A percentile compares a stretch with the other conserved stretches of the same genome.
These are phyloP conservation scores for Drosophila paranaensis DNA, from an alignment of 2,888 invertebrate genomes.

Conservation along the genomic window DNA sequence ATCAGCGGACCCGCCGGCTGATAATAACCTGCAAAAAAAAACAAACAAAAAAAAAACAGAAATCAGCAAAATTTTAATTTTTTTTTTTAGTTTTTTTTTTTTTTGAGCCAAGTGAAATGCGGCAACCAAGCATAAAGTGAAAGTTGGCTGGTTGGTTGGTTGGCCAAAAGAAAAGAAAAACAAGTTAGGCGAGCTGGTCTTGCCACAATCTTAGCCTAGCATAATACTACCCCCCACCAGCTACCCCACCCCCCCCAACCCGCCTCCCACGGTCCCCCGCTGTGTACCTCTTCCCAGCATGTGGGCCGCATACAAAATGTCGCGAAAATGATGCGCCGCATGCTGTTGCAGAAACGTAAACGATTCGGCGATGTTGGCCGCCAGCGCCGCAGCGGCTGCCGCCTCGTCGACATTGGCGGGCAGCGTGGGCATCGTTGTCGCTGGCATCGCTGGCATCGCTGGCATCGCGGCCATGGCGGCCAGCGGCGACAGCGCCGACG, in stretches of 20 bases:
- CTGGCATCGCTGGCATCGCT: conserved; percentile 83
- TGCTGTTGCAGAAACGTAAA: conserved; percentile 85
- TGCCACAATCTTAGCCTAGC: conserved; percentile 54
- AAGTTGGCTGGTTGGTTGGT: conserved; percentile 59
- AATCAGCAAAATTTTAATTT: conserved; percentile 9
- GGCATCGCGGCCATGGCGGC: conserved; percentile 80
- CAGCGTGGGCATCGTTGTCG: conserved; percentile 78
- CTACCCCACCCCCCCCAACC: not conserved
- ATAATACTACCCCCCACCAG: conserved; percentile 3
- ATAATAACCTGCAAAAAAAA: conserved; percentile 90
- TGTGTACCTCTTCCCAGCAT: conserved; percentile 87
- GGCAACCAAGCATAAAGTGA: conserved; percentile 74
- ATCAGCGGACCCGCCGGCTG: conserved; percentile 97
- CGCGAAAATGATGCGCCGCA: conserved; percentile 86
- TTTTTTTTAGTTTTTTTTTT: not conserved
- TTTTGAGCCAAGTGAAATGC: conserved; percentile 57
- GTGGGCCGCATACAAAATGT: conserved; percentile 88
- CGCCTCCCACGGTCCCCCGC: not conserved
- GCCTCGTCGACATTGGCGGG: conserved; percentile 54
- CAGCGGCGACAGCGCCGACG: conserved; percentile 77
- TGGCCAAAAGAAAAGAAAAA: conserved; percentile 59
- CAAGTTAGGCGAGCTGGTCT: conserved; percentile 69
- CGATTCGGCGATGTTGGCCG: conserved; percentile 84
- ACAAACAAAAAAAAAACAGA: not conserved
- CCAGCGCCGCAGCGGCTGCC: conserved; percentile 77